Evolutionary conservation across 2,888 invertebrate genomes (phyloP), one percentile per base, ranked within the genome.

Genomic region (Thecocarcelia acutangulata): DNA sequence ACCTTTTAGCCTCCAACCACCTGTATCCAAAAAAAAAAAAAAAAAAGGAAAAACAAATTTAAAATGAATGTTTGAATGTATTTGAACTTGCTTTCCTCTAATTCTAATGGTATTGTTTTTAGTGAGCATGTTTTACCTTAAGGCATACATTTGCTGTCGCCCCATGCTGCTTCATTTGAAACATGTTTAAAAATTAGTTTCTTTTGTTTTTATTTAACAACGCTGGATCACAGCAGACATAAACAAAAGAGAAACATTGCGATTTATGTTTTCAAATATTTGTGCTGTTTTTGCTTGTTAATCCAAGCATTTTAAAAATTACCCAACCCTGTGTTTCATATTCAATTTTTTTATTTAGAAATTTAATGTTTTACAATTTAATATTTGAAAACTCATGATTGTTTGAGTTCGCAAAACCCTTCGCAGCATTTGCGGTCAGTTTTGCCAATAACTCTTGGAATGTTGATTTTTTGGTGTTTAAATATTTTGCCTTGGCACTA

Each of bases 181-280:
- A 82, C 74, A 82, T 82, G 52, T 74, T 70, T 21, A 64, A 66
- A 82, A 78, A 82, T 75, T 82, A 78, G 70, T 78, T 82, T 70
- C 74, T 70, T 78, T 82, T 75, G 73, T 77, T 81, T 76, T 69
- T 64, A 48, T 70, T 66, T 44, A n/a, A 42, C 42, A 37, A 59
- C 69, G 24, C 69, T 50, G 70, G 52, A 48, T 33, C 33, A 5
- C 44, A 48, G 37, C 28, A 42, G 28, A 28, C 13, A 46, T 19
- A 15, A 33, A 44, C n/a, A n/a, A 54, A 11, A 24, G 58, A 37
- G 33, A 42, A 17, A 24, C 46, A 46, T 37, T 66, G n/a, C 33
- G 33, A 48, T 28, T 63, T 17, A 12, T 3, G 59, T 64, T 64
- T 13, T 52, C 6, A 33, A 24, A 9, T 19, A 11, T 33, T 58